phyloP scores from a whole-genome alignment of 2,797 vertebrate genomes.

The Gallirallus australis region DNA sequence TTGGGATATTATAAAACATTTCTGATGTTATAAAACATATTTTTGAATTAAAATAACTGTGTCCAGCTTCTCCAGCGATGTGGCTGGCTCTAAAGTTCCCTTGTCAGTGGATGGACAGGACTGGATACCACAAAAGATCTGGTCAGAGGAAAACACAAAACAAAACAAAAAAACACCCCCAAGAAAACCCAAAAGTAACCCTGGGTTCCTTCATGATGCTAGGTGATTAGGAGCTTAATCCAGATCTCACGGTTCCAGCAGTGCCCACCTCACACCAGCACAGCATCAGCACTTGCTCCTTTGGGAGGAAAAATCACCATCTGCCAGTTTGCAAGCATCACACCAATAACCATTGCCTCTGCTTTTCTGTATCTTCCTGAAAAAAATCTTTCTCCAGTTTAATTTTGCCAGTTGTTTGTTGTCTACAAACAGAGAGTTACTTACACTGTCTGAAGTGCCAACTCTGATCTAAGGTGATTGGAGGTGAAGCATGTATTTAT shows the following conservation, averaged over 20 bases:
- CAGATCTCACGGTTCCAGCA: neutral
- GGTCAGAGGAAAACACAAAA: neutral
- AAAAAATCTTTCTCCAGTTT: neutral
- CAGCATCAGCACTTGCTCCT: fast-evolving
- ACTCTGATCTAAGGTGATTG: neutral
- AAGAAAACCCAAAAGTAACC: neutral
- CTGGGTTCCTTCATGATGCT: neutral
- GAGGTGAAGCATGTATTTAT: neutral
- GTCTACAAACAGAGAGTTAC: neutral
- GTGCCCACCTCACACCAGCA: fast-evolving
- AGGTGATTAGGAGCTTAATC: neutral
- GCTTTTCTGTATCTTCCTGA: neutral
- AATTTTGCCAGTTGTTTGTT: neutral
- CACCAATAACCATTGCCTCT: neutral
- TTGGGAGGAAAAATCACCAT: neutral
- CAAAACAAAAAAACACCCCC: neutral
- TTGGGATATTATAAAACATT: neutral
- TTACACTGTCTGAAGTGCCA: neutral
- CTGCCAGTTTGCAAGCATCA: neutral
- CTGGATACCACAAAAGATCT: neutral
- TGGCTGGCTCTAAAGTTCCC: fast-evolving
- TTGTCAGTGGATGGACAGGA: fast-evolving
- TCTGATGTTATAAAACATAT: too few species aligned
- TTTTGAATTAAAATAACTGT: too few species aligned
- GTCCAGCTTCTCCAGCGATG: neutral